Conservation (phyloP, 2,797 vertebrate species). For the Gymnoscopelus braueri region DNA sequence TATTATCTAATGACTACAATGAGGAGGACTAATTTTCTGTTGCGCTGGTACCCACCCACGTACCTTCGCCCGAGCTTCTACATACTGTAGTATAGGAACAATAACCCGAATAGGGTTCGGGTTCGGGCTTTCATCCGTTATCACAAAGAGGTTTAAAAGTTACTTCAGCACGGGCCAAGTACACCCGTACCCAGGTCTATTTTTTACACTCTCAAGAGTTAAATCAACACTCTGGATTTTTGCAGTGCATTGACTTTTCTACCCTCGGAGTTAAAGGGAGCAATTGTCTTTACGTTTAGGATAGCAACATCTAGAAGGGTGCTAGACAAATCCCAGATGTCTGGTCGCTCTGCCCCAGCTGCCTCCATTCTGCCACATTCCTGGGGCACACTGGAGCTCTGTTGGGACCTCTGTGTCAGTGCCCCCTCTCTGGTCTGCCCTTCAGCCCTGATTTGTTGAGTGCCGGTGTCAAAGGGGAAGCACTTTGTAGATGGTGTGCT, state of each 20-base stretch:
- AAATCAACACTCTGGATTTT: too few relatives aligned
- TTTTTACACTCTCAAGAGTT: too few relatives aligned
- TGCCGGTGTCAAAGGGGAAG: constrained; percentile 82
- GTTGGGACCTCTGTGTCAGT: constrained; percentile 74
- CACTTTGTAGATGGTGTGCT: constrained; percentile 82
- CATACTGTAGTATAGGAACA: background rate
- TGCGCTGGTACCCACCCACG: constrained; percentile 58
- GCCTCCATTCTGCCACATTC: constrained; percentile 69
- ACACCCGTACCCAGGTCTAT: too few relatives aligned
- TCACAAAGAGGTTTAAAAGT: background rate
- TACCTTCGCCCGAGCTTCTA: constrained; percentile 1
- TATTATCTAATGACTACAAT: constrained; percentile 84
- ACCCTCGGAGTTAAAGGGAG: constrained; percentile 28
- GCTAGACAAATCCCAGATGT: constrained; percentile 78
- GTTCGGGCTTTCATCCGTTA: too few relatives aligned
- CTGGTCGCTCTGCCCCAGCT: constrained; percentile 58
- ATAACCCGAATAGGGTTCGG: constrained; percentile 48
- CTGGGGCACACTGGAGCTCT: constrained; percentile 65
- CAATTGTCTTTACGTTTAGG: constrained; percentile 49
- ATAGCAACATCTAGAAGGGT: constrained; percentile 59
- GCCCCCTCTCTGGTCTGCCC: constrained; percentile 66
- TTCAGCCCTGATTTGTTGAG: constrained; percentile 83
- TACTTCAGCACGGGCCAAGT: constrained; percentile 28
- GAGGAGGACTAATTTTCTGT: constrained; percentile 72
- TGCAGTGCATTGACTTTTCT: constrained; percentile 26